Evolutionary conservation across 2,113 vertebrate species (phyloP).

Genomic region (Pionites leucogaster): DNA sequence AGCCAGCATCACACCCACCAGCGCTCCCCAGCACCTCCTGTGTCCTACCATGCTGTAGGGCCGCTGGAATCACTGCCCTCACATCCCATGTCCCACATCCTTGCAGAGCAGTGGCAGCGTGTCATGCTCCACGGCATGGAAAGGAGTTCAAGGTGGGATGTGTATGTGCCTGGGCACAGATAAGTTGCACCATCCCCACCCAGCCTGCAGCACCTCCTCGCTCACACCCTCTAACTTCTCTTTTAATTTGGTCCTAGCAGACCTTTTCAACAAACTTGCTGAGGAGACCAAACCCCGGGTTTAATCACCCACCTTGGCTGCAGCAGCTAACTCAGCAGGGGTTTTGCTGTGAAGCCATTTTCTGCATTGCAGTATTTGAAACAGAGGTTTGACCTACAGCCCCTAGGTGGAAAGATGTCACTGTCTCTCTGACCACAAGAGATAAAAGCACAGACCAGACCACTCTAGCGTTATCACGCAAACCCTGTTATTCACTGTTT

Average conservation of each 20-base stretch:
- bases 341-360: neutral
- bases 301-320: accelerated
- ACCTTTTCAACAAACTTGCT: neutral
- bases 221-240: neutral
- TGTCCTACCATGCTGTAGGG: accelerated
- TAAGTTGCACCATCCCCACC: neutral
- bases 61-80: neutral
- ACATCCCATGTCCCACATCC: accelerated
- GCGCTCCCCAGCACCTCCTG: neutral
- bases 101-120: accelerated
- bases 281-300: neutral
- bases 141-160: too few species aligned
- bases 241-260: neutral
- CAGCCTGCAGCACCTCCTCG: accelerated
- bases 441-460: neutral
- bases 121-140: accelerated
- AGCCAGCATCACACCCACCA: accelerated
- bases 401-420: neutral
- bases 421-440: neutral
- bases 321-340: neutral
- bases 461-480: neutral
- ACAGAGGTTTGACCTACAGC: neutral
- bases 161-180: neutral
- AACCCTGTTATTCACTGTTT: neutral
- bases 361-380: neutral